Evolutionary conservation across 2,797 vertebrate genomes (phyloP), one percentile per base, ranked within the genome.

Genomic region (Amniataba percoides): DNA sequence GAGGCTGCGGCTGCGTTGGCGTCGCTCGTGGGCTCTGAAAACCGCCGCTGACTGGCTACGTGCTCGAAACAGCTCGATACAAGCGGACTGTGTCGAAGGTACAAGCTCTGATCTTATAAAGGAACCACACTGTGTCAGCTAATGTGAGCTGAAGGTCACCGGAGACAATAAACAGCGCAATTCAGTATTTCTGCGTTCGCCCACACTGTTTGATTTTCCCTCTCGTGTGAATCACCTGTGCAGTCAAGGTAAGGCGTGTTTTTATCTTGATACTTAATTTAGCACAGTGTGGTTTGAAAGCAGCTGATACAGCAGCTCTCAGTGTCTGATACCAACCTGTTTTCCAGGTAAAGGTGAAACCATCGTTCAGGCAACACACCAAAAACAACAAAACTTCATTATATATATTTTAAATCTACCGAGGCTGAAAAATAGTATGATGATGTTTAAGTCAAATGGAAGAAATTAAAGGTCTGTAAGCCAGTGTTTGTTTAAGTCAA

Each of bases 171-270:
- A 42, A 48, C 16, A 1, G 19, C 19, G 18, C 19, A 63, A 74
- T 48, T 67, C 55, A 70, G 11, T 19, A 13, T 9, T 36, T 71
- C 21, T 49, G 3, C 1, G 0, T 39, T 71, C 58, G 78, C 14
- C 46, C 36, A 15, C 12, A 19, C 31, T 42, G 71, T 59, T 74
- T 58, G 23, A 65, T 13, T 66, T 34, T 71, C 51, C 15, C 27
- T 40, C 43, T 6, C 36, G 4, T 0, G 45, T 9, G 16, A 34
- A 16, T 14, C 18, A 31, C 25, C 18, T 51, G 3, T 2, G 14
- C 48, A 51, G 9, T 25, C 13, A 2, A 3, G 23, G 2, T 8
- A 1, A 67, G 67, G 62, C 13, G 56, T 61, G 56, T 61, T 14
- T 14, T 46, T n/a, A 23, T 18, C 12, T 3, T 19, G 14, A 27